A percentile compares a stretch with the other conserved stretches of the same genome.
These are phyloP conservation scores for Bombylius major DNA, from an alignment of 2,888 invertebrate species.

Conservation along the genomic window DNA sequence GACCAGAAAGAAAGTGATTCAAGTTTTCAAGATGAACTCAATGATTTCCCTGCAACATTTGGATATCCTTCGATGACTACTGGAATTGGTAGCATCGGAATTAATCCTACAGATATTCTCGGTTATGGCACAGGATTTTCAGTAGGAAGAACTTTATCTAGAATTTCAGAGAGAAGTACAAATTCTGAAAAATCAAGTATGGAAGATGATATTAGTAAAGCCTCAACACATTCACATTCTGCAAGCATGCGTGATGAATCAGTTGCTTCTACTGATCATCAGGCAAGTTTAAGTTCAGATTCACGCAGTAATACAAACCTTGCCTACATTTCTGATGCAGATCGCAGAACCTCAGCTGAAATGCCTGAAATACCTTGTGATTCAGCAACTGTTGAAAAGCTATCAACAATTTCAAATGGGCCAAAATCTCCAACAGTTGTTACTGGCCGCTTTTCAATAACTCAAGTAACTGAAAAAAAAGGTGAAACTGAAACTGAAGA, in stretches of 20 bases:
- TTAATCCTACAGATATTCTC: constrained; percentile 52
- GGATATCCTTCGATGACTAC: constrained; percentile 52
- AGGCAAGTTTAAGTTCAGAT: constrained; percentile 73
- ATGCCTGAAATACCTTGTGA: constrained; percentile 76
- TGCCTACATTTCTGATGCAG: constrained; percentile 66
- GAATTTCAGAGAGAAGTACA: constrained; percentile 79
- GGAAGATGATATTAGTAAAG: constrained; percentile 76
- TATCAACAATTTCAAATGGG: constrained; percentile 45
- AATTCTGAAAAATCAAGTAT: constrained; percentile 79
- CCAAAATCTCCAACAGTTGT: constrained; percentile 38
- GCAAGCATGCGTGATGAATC: constrained; percentile 78
- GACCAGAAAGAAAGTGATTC: constrained; percentile 46
- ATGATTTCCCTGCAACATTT: constrained; percentile 62
- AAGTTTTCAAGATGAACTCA: constrained; percentile 61
- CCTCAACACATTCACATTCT: constrained; percentile 68
- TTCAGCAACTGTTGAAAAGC: constrained; percentile 42
- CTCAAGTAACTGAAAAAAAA: constrained; percentile 31
- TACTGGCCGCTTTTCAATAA: constrained; percentile 33
- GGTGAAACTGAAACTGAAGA: constrained; percentile 20
- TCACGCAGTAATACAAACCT: constrained; percentile 62
- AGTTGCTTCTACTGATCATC: constrained; percentile 69
- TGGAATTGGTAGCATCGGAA: constrained; percentile 39
- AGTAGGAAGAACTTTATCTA: constrained; percentile 61
- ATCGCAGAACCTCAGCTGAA: constrained; percentile 69
- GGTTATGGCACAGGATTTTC: constrained; percentile 64